A percentile compares a stretch with the other conserved stretches of the same genome.
Evolutionary conservation across 2,113 vertebrate species (phyloP).

Genomic region (Colinus virginianus): DNA sequence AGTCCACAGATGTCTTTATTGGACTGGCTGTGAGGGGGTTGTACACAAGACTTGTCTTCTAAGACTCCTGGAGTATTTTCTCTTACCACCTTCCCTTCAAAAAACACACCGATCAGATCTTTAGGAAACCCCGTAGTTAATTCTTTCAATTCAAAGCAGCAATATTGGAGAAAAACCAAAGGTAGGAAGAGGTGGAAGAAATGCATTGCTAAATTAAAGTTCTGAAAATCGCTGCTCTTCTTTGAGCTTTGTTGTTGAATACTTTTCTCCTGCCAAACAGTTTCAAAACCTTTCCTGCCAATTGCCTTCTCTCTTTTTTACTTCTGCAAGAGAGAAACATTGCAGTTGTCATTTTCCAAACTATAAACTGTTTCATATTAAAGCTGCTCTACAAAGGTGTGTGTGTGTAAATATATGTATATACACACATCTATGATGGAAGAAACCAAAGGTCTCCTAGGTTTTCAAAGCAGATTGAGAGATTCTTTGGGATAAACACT

Average conservation of each 20-base stretch:
- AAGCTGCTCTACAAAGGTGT: background rate
- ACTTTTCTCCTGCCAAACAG: background rate
- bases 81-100: background rate
- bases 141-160: background rate
- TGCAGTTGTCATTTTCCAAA: no score
- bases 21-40: background rate
- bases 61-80: background rate
- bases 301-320: background rate
- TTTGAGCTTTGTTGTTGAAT: background rate
- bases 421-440: background rate
- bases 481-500: background rate
- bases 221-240: background rate
- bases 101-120: rapidly evolving
- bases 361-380: background rate
- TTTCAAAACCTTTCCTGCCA: background rate
- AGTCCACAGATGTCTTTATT: background rate
- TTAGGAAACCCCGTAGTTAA: background rate
- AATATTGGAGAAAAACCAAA: background rate
- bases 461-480: background rate
- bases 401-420: background rate
- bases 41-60: background rate
- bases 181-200: background rate
- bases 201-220: background rate
- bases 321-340: background rate
- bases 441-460: background rate